Conservation (phyloP, 2,888 invertebrate genomes). For the Stenolophus ochropezus region DNA sequence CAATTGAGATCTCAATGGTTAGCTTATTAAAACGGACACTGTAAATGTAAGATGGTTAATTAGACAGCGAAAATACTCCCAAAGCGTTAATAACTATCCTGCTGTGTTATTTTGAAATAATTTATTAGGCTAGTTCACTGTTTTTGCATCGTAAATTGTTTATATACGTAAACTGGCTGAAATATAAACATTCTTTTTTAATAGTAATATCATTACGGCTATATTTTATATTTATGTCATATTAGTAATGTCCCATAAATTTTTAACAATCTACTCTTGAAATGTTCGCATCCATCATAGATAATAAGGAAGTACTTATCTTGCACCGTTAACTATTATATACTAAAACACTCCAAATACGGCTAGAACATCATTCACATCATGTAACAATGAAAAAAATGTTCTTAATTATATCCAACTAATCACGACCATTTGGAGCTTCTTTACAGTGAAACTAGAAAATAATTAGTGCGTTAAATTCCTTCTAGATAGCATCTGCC, state of each 20-base stretch:
- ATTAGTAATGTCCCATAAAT: neutral
- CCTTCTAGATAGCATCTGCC: neutral
- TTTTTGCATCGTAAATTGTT: too few relatives aligned
- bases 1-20: too few relatives aligned
- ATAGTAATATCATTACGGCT: neutral
- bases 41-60: too few relatives aligned
- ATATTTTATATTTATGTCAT: neutral
- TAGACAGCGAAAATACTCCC: too few relatives aligned
- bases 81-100: too few relatives aligned
- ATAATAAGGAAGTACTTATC: neutral
- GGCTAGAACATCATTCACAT: neutral
- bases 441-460: neutral
- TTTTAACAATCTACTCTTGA: neutral
- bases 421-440: neutral
- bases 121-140: too few relatives aligned
- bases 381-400: neutral
- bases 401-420: neutral
- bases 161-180: too few relatives aligned
- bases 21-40: too few relatives aligned
- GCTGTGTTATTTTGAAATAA: too few relatives aligned
- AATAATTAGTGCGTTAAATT: conserved; percentile 9
- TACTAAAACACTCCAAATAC: conserved; percentile 9
- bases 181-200: too few relatives aligned
- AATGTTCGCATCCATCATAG: neutral
- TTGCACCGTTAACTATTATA: neutral